Evolutionary conservation across 2,888 invertebrate genomes (phyloP), one percentile per base, ranked within the genome.

Genomic region (Nomada lathburiana): DNA sequence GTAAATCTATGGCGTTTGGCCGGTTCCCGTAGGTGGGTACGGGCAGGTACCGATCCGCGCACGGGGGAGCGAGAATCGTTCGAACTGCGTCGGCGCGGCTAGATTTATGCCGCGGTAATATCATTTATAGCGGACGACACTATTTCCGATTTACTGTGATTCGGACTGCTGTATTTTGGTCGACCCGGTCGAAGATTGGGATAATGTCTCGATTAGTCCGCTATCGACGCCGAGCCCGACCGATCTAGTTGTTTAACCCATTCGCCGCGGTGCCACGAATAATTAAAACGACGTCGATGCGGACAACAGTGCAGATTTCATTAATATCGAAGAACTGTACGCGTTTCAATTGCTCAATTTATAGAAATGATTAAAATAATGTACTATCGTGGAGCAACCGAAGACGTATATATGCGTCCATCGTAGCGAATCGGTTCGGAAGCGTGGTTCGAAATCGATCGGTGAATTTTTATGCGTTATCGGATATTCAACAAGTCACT

Each of bases 91-190:
- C 63, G 62, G 47, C 71, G 76, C 72, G 53, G 75, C 26, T 44
- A 20, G 60, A 64, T 57, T 57, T 63, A 36, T 44, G 55, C 65
- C 42, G 52, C 59, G 78, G 65, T 72, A 76, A 83, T 63, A 83
- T 82, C 83, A 63, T 77, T 83, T 83, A 83, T 82, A 83, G 82
- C 77, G 44, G 36, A 57, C 29, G 83, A 65, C 64, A 83, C 83
- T 83, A 83, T 83, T 83, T 83, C 70, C 73, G 83, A 83, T 83
- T 53, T 73, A 77, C 74, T 62, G 70, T 65, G 63, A 74, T 62
- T 77, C 59, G 65, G 55, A 57, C 71, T 20, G 63, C 70, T 83
- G 53, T 83, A 83, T 83, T 83, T 78, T 83, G 42, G 83, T 69
- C 55, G 63, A 57, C 83, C 67, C 67, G 78, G 57, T 47, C 57